These are phyloP conservation scores for Tachina lurida DNA, from an alignment of 2,888 invertebrate species.

Conservation along the genomic window DNA sequence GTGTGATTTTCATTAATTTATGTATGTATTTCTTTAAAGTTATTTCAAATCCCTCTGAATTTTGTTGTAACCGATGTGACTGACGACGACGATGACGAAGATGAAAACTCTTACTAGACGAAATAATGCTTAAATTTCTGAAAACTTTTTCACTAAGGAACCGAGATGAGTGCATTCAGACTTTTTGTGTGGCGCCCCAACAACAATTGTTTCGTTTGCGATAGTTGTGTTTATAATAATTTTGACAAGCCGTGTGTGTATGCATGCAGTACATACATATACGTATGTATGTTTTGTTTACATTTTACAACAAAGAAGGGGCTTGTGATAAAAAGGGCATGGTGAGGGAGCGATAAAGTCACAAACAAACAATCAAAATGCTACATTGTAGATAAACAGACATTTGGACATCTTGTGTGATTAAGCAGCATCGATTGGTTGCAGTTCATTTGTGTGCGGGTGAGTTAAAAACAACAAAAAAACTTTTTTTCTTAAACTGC, in stretches of 20 bases:
- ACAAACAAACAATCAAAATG: slow-evolving; percentile 39
- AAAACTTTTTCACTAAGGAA: background rate
- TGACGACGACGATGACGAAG: background rate
- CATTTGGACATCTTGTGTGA: slow-evolving; percentile 52
- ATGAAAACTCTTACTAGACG: background rate
- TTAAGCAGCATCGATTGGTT: slow-evolving; percentile 2
- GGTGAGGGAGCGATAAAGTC: background rate
- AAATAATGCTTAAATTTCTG: background rate
- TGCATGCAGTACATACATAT: too few species aligned
- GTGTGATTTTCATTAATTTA: slow-evolving; percentile 20
- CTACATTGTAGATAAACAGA: slow-evolving; percentile 35
- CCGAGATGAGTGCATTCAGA: background rate
- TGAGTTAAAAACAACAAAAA: background rate
- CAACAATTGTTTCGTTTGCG: slow-evolving; percentile 13
- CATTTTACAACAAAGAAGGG: slow-evolving; percentile 30
- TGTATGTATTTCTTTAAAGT: slow-evolving; percentile 13
- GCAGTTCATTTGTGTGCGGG: background rate
- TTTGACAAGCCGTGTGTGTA: slow-evolving; percentile 25
- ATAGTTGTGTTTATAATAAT: slow-evolving; percentile 44
- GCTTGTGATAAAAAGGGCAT: background rate
- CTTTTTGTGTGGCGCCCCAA: slow-evolving; percentile 31
- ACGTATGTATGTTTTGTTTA: slow-evolving; percentile 49
- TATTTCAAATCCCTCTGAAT: slow-evolving; percentile 11
- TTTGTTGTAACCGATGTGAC: background rate
- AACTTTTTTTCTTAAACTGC: background rate